phyloP scores from a whole-genome alignment of 2,113 vertebrate species.

The Poeciliopsis occidentalis region DNA sequence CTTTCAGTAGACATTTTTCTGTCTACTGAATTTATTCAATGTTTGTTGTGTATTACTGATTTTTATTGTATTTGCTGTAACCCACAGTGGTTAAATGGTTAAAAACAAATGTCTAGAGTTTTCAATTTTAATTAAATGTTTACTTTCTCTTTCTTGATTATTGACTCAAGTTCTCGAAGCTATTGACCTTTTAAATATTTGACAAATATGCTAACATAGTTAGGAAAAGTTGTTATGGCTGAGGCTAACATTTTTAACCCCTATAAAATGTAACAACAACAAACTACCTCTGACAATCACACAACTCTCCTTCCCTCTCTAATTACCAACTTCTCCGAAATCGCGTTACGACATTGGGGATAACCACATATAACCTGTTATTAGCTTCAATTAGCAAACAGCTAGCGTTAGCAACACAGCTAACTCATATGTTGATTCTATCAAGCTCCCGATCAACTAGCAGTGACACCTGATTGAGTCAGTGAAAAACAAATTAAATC shows the following conservation, averaged over 20 bases:
- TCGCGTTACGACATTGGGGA: conserved; percentile 59
- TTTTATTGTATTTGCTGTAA: not conserved
- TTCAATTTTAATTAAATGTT: no score
- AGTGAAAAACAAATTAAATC: not conserved
- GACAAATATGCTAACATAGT: no score
- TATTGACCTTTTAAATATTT: no score
- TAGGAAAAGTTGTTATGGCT: not conserved
- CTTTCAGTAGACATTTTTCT: not conserved
- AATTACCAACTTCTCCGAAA: conserved; percentile 36
- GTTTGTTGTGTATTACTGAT: not conserved
- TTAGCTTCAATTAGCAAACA: conserved; percentile 46
- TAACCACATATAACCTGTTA: conserved; percentile 62
- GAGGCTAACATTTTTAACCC: not conserved
- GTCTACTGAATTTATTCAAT: not conserved
- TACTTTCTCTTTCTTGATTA: no score
- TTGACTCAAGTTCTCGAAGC: no score
- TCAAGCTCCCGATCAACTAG: not conserved
- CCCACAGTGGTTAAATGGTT: not conserved
- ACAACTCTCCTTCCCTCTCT: not conserved
- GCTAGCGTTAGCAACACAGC: conserved; percentile 46
- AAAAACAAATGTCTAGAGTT: no score
- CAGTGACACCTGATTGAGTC: not conserved
- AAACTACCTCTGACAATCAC: not conserved
- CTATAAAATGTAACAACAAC: not conserved
- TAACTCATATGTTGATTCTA: conserved; percentile 14